Percentiles rank a stretch among this genome's conserved stretches.
phyloP scores from a whole-genome alignment of 1,140 invertebrate genomes.

The Prorops nasuta region DNA sequence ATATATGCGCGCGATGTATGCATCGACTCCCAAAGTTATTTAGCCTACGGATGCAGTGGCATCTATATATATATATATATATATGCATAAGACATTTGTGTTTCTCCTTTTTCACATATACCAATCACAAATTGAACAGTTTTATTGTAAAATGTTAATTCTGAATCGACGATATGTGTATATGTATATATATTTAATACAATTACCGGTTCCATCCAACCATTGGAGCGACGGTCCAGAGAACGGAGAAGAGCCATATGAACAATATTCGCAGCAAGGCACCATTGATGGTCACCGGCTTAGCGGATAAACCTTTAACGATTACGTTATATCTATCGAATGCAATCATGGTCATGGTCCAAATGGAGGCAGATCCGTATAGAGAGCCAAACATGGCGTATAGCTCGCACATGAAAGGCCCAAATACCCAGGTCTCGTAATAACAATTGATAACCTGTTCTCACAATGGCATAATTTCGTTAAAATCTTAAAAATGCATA shows the following conservation, averaged over 20 bases:
- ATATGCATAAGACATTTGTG: too few species aligned
- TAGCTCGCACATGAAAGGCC: conserved; percentile 77
- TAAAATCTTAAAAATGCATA: too few species aligned
- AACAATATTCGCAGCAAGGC: conserved; percentile 68
- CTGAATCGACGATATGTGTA: too few species aligned
- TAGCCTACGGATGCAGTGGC: too few species aligned
- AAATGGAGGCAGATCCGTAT: conserved; percentile 78
- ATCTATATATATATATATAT: too few species aligned
- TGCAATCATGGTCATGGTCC: conserved; percentile 80
- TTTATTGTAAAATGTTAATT: too few species aligned
- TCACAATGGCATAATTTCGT: too few species aligned
- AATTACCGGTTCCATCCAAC: conserved; percentile 83
- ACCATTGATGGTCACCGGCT: conserved; percentile 68
- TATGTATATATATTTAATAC: too few species aligned
- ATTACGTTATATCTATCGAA: conserved; percentile 85
- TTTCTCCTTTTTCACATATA: too few species aligned
- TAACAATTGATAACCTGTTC: conserved; percentile 76
- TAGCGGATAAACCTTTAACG: conserved; percentile 73
- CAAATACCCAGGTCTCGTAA: conserved; percentile 82
- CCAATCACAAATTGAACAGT: too few species aligned
- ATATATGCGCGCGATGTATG: too few species aligned
- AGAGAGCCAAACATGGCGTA: conserved; percentile 78
- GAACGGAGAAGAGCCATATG: conserved; percentile 67
- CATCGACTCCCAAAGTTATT: too few species aligned
- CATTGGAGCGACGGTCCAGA: conserved; percentile 72